phyloP scores from a whole-genome alignment of 2,888 invertebrate genomes.

The Thysanoteuthis rhombus region DNA sequence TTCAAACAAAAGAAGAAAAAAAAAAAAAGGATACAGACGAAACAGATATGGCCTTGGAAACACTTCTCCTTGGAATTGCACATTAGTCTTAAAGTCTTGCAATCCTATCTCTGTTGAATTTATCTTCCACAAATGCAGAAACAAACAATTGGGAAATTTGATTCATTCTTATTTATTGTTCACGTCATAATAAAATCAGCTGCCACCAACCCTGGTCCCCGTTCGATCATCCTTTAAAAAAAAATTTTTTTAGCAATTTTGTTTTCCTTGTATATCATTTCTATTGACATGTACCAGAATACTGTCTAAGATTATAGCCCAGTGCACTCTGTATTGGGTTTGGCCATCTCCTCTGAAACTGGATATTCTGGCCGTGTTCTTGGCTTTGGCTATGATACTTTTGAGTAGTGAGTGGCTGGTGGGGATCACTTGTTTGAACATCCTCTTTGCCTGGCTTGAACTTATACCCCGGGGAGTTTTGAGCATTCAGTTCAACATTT shows the following conservation, averaged over 20 bases:
- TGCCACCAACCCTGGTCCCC: not conserved
- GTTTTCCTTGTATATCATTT: not conserved
- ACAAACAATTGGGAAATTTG: not conserved
- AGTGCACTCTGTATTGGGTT: not conserved
- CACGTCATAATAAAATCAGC: not conserved
- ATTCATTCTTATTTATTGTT: not conserved
- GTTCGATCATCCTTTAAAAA: not conserved
- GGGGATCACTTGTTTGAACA: not conserved
- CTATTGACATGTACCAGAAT: not conserved
- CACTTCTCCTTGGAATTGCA: not conserved
- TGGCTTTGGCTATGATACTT: not conserved
- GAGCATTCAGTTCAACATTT: not conserved
- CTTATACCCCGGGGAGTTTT: not conserved
- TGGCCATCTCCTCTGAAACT: not conserved
- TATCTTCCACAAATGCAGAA: not conserved
- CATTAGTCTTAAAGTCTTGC: not conserved
- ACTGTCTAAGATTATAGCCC: not conserved
- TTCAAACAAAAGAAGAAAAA: not conserved
- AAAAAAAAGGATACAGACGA: not conserved
- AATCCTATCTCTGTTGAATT: not conserved
- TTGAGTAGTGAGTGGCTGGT: not conserved
- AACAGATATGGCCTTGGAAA: not conserved
- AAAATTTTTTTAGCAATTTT: not conserved
- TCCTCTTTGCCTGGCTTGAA: not conserved
- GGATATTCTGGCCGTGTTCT: not conserved